Percentiles rank a stretch among this genome's conserved stretches.
Conservation (phyloP, 92 coral and sea anemone species). For the Heteractis magnifica region DNA sequence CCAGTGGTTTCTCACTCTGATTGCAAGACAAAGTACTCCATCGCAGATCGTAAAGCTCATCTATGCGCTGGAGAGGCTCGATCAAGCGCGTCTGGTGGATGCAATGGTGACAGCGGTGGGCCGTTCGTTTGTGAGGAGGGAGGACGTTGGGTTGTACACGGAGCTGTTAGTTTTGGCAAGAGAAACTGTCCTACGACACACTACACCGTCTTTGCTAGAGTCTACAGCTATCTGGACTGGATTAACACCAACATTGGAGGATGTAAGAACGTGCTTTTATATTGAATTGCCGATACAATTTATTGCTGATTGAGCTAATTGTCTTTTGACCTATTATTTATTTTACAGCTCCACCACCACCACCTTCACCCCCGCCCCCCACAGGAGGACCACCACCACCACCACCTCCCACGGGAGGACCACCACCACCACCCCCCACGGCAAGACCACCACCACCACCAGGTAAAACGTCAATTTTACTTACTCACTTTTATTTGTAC, state of each 20-base stretch:
- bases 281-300: background rate
- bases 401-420: slow-evolving; percentile 33
- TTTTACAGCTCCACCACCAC: slow-evolving; percentile 35
- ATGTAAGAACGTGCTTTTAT: slow-evolving; percentile 14
- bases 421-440: slow-evolving; percentile 17
- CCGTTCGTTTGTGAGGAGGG: slow-evolving; percentile 69
- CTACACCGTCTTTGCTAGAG: slow-evolving; percentile 74
- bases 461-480: background rate
- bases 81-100: slow-evolving; percentile 72
- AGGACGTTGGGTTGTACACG: slow-evolving; percentile 73
- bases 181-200: slow-evolving; percentile 70
- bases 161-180: slow-evolving; percentile 72
- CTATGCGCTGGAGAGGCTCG: slow-evolving; percentile 73
- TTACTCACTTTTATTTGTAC: too few species aligned
- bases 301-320: background rate
- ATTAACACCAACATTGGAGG: slow-evolving; percentile 54
- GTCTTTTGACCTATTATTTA: background rate
- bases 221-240: slow-evolving; percentile 59
- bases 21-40: slow-evolving; percentile 46
- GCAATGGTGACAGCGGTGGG: slow-evolving; percentile 79
- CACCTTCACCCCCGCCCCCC: slow-evolving; percentile 39
- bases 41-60: slow-evolving; percentile 37
- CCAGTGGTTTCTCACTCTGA: slow-evolving; percentile 51
- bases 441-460: background rate
- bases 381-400: slow-evolving; percentile 48